phyloP scores from a whole-genome alignment of 1,140 invertebrate species.

The Schmidtea mediterranea region DNA sequence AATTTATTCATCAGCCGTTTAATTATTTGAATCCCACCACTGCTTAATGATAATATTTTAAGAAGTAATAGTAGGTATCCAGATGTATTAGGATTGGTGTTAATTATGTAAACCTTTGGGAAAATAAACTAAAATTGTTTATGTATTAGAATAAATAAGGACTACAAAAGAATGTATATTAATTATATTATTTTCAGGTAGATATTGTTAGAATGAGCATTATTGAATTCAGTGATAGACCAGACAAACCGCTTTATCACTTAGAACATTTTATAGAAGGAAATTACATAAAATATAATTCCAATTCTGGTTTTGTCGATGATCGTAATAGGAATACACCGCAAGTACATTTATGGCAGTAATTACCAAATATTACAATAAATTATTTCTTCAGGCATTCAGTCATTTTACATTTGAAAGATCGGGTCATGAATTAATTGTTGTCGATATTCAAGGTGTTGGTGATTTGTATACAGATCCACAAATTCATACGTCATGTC shows the following conservation, averaged over 20 bases:
- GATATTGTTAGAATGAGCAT: slow-evolving; percentile 37
- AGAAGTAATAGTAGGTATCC: too few species aligned
- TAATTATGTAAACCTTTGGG: too few species aligned
- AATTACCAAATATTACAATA: slow-evolving; percentile 11
- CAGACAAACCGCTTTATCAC: slow-evolving; percentile 25
- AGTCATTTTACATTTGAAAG: slow-evolving; percentile 38
- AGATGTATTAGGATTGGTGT: too few species aligned
- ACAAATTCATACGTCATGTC: slow-evolving; percentile 33
- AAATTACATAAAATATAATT: slow-evolving; percentile 37
- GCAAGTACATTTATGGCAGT: slow-evolving; percentile 28
- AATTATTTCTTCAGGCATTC: slow-evolving; percentile 33
- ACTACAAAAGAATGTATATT: slow-evolving; percentile 35
- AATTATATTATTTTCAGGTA: slow-evolving; percentile 31
- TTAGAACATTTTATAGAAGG: slow-evolving; percentile 37
- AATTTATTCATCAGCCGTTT: too few species aligned
- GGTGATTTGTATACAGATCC: slow-evolving; percentile 37
- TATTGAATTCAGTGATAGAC: slow-evolving; percentile 31
- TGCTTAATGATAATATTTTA: too few species aligned
- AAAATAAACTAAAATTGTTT: too few species aligned
- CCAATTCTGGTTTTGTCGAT: slow-evolving; percentile 36
- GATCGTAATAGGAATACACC: slow-evolving; percentile 32
- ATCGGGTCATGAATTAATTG: slow-evolving; percentile 34
- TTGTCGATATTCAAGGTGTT: slow-evolving; percentile 37
- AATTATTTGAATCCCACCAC: too few species aligned
- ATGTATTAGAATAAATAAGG: too few species aligned